Base-by-base conservation (phyloP, 1,140 invertebrate species). In the Phocides pigmalion region DNA sequence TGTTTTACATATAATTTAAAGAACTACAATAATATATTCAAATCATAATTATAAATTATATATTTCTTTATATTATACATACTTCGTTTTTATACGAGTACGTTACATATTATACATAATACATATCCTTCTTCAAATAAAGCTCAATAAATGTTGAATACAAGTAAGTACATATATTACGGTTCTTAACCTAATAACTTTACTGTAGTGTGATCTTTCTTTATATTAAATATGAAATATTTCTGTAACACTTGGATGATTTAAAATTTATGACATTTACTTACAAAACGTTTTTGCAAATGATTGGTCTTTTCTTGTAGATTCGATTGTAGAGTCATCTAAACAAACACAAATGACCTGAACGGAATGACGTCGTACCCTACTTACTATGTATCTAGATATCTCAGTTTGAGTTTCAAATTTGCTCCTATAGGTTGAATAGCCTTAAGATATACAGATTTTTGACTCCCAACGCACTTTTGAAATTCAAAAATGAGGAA, bases 341-440 rank as follows among this genome's bases (percentile, higher is more conserved):
- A 54, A 54, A 32, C 35, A 54, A 28, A 50, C 20, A 50, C 8
- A 32, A 32, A 50, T 50, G 47, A 50, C 47, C 22, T 50, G 47
- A 28, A 49, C 12, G 11, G 25, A 11, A 20, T 28, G 20, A 49
- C 47, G 47, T 32, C 47, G 14, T 50, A 49, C 12, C 20, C 46
- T 9, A 49, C 46, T 49, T 49, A 49, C 46, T 25, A 49, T 35
- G 32, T 12, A 35, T 49, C 46, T 49, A 49, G 44, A 49, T 46
- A 46, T 46, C 17, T 46, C 17, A 46, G 17, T 49, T 49, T 49
- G 22, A 49, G 46, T 49, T 49, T 25, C 6, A 49, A 49, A 49
- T 44, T 44, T 44, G 20, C 19, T 15, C 12, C 46, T 28, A 49
- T 49, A 49, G 46, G 46, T 49, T 28, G 20, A 28, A 49, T 15